Evolutionary conservation across 2,888 invertebrate species (phyloP).

Genomic region (Dynastes maya): DNA sequence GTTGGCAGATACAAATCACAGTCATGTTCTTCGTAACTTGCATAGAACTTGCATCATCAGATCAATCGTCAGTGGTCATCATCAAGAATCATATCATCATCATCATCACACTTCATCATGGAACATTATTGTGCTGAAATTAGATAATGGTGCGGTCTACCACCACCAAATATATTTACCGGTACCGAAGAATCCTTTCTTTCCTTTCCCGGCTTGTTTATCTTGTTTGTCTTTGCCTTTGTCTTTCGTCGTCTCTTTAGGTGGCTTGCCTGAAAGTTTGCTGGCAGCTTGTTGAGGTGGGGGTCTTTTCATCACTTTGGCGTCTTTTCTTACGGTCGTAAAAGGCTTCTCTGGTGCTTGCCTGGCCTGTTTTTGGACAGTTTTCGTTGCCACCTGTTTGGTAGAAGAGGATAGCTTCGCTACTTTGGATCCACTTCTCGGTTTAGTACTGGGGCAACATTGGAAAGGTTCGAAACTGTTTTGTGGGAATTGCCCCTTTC

Average conservation of each 20-base stretch:
- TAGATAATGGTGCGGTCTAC: constrained; percentile 67
- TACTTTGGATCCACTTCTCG: constrained; percentile 72
- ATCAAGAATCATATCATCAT: constrained; percentile 40
- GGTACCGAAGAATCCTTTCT: constrained; percentile 89
- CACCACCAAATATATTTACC: constrained; percentile 90
- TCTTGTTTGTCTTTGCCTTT: constrained; percentile 65
- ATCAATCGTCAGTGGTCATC: constrained; percentile 40
- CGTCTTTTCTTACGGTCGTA: constrained; percentile 67
- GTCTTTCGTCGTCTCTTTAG: constrained; percentile 69
- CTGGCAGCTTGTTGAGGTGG: constrained; percentile 55
- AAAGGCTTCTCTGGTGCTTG: constrained; percentile 68
- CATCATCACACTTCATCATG: constrained; percentile 66
- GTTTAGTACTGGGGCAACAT: constrained; percentile 92
- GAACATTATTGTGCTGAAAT: constrained; percentile 57
- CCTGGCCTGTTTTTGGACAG: constrained; percentile 61
- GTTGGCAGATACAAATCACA: constrained; percentile 35
- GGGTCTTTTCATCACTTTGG: constrained; percentile 55
- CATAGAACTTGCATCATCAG: constrained; percentile 26
- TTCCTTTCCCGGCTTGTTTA: constrained; percentile 77
- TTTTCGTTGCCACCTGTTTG: constrained; percentile 57
- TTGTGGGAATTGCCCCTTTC: constrained; percentile 83
- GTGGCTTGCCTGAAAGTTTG: constrained; percentile 47
- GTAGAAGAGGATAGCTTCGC: constrained; percentile 61
- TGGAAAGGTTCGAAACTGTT: constrained; percentile 91
- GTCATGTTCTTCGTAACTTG: constrained; percentile 27